Evolutionary conservation across 2,888 invertebrate genomes (phyloP).

Genomic region (Tigriopus californicus): DNA sequence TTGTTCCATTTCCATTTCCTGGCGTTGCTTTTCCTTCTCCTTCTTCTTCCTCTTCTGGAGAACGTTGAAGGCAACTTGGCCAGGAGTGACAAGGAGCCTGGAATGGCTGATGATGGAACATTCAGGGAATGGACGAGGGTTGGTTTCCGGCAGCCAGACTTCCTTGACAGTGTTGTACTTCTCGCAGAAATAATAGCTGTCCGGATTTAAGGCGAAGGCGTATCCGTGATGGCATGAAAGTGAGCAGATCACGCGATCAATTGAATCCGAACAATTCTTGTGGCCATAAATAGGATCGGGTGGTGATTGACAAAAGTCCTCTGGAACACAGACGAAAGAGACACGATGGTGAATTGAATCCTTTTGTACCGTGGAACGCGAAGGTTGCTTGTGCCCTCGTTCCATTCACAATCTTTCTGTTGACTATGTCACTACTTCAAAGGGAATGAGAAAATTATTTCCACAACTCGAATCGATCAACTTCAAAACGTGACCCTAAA

Average conservation of each 20-base stretch:
- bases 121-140: slow-evolving; percentile 33
- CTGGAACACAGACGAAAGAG: slow-evolving; percentile 20
- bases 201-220: slow-evolving; percentile 34
- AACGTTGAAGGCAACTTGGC: slow-evolving; percentile 7
- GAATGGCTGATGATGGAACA: slow-evolving; percentile 30
- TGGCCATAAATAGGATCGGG: slow-evolving; percentile 33
- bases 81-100: neutral
- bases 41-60: too few relatives aligned
- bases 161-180: slow-evolving; percentile 25
- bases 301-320: slow-evolving; percentile 31
- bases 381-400: too few relatives aligned
- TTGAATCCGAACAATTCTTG: slow-evolving; percentile 30
- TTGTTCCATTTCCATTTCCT: slow-evolving; percentile 19
- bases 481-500: neutral
- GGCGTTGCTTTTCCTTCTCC: slow-evolving; percentile 6
- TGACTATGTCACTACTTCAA: too few relatives aligned
- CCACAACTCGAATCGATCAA: neutral
- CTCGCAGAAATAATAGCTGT: slow-evolving; percentile 27
- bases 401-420: neutral
- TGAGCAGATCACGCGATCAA: slow-evolving; percentile 33
- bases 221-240: slow-evolving; percentile 41
- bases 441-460: neutral
- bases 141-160: slow-evolving; percentile 24
- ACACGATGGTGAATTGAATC: neutral
- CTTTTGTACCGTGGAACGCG: neutral